These are phyloP conservation scores for Electrophaes corylata DNA, from an alignment of 2,888 invertebrate genomes.

Conservation along the genomic window DNA sequence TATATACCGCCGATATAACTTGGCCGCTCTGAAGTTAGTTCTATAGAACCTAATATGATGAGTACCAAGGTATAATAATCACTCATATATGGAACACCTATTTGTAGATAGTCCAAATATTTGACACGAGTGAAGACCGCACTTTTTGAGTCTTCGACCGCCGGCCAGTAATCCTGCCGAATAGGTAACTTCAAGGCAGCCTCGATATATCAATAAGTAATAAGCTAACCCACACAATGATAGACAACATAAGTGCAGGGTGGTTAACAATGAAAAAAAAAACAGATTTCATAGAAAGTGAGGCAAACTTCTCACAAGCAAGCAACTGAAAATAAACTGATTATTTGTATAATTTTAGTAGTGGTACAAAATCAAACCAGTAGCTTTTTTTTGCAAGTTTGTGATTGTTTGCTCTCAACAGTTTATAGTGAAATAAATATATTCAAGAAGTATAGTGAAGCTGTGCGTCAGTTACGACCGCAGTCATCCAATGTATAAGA, in stretches of 20 bases:
- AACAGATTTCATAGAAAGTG: not conserved
- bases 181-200: not conserved
- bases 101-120: not conserved
- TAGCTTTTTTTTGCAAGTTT: not conserved
- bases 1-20: not conserved
- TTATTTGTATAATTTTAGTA: not conserved
- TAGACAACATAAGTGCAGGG: not conserved
- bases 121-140: not conserved
- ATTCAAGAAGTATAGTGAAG: not conserved
- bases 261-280: not conserved
- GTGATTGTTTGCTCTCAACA: slow-evolving; percentile 2
- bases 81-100: not conserved
- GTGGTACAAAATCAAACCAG: not conserved
- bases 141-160: not conserved
- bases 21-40: not conserved
- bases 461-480: too few relatives aligned
- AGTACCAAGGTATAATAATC: not conserved
- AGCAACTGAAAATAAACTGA: not conserved
- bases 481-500: too few relatives aligned
- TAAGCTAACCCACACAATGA: not conserved
- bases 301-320: not conserved
- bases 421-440: not conserved
- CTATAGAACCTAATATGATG: not conserved
- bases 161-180: not conserved
- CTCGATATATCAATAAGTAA: not conserved